Base-by-base conservation (phyloP, 35 echinoderm and acorn worm species). In the Holothuria glaberrima region DNA sequence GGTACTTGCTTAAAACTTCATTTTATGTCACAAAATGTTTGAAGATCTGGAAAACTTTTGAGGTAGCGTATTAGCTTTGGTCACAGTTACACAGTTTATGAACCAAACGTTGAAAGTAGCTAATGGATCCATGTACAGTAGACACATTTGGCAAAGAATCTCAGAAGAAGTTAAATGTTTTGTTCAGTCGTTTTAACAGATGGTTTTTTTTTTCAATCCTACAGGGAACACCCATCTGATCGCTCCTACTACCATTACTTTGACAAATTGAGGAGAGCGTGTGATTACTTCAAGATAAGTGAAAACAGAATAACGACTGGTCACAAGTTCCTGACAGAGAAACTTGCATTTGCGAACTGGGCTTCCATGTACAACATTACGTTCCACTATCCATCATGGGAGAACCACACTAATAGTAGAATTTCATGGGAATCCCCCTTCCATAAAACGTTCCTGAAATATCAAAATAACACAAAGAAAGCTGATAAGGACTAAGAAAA, bases 291-390 rank as follows among this genome's bases (percentile, higher is more conserved):
- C 83, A 36, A 35, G 9, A 26, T 58, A 9, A 94, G 93, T 26
- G 96, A 98, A 48, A 93, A 68, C 21, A 89, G 48, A 21, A 68
- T 87, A 19, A 88, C 22, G 0, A 76, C 75, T 1, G 96, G 93
- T 30, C 96, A 98, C 77, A 94, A 94, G 64, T 98, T 98, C 88
- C 70, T 98, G 33, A 95, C 96, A 0, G 96, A 98, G 69, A 98
- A 98, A 56, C 90, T 90, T 16, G 80, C 90, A 0, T 90, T 98
- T 60, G 96, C 75, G 16, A 89, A 90, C 17, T 98, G 96, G 96
- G 93, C 96, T 21, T 78, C 80, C 44, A 54, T 41, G 13, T 91
- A 94, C 74, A 90, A 88, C 52, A 94, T 94, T 25, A 89, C 82
- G 13, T 98, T 98, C 65, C 91, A 92, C 57, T 68, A 86, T 35